Base-by-base conservation (phyloP, 2,888 invertebrate genomes). In the Amphipoea oculea region DNA sequence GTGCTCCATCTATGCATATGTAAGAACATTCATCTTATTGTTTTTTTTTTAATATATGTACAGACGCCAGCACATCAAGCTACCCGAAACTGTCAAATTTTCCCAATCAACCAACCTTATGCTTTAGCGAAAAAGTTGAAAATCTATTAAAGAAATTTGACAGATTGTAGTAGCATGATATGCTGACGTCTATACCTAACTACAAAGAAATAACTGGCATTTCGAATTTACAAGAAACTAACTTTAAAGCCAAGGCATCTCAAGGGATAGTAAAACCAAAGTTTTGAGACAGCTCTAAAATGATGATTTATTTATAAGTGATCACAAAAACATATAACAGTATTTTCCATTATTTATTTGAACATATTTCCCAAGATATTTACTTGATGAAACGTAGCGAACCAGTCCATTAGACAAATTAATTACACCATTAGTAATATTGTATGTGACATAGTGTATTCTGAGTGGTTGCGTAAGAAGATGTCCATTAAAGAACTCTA, bases 381-480 rank as follows among this genome's bases (percentile, higher is more conserved):
- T 62, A 36, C 68, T 80, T 63, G 48, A 79, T 79, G 60, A 65
- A 68, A 63, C 36, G 65, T 73, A 69, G 66, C 36, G 42, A 67
- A 69, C 29, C 60, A 20, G 48, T 67, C 87, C 87, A 85, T 85
- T 87, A 85, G 66, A 76, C 40, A 87, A 81, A 87, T 85, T 87
- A 85, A 73, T 81, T 72, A 54, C 14, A 73, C 66, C 74, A 80
- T 86, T 79, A 71, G 51, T 60, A 17, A 29, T 60, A n/a, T 76
- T 78, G 5, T 62, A 51, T 66, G 42, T 48, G 1, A 73, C 14
- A 62, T 36, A 54, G 42, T 45, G n/a, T 42, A n/a, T 23, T 63
- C 29, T 42, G 7, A 14, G 20, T 42, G 29, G 5, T 20, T n/a
- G 63, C 14, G 7, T 20, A 17, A 17, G 4, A 23, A 42, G 29